Evolutionary conservation across 2,888 invertebrate genomes (phyloP).

Genomic region (Pseudococcus jackbeardsleyi): DNA sequence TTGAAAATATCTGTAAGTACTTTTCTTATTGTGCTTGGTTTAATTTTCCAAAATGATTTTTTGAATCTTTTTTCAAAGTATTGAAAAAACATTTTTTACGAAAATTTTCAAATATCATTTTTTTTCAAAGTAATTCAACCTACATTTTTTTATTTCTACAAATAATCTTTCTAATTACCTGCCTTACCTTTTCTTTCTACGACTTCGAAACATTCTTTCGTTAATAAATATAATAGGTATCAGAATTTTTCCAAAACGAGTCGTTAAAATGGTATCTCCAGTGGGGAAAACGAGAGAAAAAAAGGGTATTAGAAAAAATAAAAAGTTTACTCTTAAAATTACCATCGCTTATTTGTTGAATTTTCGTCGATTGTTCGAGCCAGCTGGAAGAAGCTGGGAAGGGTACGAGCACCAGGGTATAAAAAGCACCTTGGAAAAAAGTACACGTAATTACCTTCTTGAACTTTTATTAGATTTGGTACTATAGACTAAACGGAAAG

Average conservation of each 20-base stretch:
- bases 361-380: constrained; percentile 48
- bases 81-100: too few relatives aligned
- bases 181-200: too few relatives aligned
- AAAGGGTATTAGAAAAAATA: not conserved
- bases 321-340: constrained; percentile 17
- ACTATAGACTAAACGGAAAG: not conserved
- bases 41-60: too few relatives aligned
- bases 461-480: constrained; percentile 39
- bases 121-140: too few relatives aligned
- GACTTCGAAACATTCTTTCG: too few relatives aligned
- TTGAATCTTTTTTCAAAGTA: too few relatives aligned
- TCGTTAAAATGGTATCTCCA: not conserved
- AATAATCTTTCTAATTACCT: too few relatives aligned
- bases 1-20: too few relatives aligned
- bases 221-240: too few relatives aligned
- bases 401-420: not conserved
- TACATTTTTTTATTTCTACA: too few relatives aligned
- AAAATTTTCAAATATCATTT: too few relatives aligned
- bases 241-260: not conserved
- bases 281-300: constrained; percentile 1
- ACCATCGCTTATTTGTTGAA: constrained; percentile 52
- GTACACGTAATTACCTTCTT: not conserved
- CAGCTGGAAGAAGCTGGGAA: not conserved
- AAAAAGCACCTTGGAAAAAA: not conserved
- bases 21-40: too few relatives aligned